Percentiles rank a stretch among this genome's conserved stretches.
phyloP scores from a whole-genome alignment of 2,888 invertebrate genomes.

The Phaonia tiefii region DNA sequence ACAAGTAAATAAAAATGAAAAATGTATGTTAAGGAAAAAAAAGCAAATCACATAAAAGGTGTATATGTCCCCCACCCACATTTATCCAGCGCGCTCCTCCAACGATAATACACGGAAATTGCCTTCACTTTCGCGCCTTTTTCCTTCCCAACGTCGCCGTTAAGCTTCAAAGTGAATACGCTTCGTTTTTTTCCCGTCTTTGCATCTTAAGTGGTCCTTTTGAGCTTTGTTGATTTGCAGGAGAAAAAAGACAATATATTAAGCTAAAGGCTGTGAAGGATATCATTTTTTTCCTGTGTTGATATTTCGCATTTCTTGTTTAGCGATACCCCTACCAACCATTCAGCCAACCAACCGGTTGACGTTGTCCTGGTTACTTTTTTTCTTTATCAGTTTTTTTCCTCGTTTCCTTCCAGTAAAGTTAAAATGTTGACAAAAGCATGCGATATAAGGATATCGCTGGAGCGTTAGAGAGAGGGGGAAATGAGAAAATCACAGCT shows the following conservation, averaged over 20 bases:
- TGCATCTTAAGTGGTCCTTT: constrained; percentile 76
- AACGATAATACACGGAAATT: constrained; percentile 41
- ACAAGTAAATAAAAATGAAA: constrained; percentile 63
- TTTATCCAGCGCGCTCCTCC: neutral
- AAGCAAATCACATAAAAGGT: constrained; percentile 72
- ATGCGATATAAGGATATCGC: constrained; percentile 35
- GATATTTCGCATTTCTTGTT: constrained; percentile 40
- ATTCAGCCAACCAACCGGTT: constrained; percentile 62
- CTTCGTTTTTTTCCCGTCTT: constrained; percentile 49
- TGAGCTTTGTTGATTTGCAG: constrained; percentile 76
- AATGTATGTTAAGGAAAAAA: constrained; percentile 44
- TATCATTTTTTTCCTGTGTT: constrained; percentile 61
- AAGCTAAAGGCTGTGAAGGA: constrained; percentile 57
- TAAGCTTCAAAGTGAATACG: constrained; percentile 75
- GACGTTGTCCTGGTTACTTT: constrained; percentile 78
- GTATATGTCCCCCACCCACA: constrained; percentile 12
- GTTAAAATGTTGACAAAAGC: constrained; percentile 70
- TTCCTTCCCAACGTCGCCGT: constrained; percentile 39
- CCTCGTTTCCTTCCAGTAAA: constrained; percentile 51
- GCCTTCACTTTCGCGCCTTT: constrained; percentile 60
- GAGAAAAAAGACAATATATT: constrained; percentile 69
- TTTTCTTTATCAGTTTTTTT: constrained; percentile 61
- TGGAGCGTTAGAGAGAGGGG: constrained; percentile 10
- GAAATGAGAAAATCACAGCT: constrained; percentile 57
- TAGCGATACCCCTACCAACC: constrained; percentile 46